A percentile compares a stretch with the other conserved stretches of the same genome.
These are phyloP conservation scores for Alviniconcha marisindica DNA, from an alignment of 1,140 invertebrate species.

Conservation along the genomic window DNA sequence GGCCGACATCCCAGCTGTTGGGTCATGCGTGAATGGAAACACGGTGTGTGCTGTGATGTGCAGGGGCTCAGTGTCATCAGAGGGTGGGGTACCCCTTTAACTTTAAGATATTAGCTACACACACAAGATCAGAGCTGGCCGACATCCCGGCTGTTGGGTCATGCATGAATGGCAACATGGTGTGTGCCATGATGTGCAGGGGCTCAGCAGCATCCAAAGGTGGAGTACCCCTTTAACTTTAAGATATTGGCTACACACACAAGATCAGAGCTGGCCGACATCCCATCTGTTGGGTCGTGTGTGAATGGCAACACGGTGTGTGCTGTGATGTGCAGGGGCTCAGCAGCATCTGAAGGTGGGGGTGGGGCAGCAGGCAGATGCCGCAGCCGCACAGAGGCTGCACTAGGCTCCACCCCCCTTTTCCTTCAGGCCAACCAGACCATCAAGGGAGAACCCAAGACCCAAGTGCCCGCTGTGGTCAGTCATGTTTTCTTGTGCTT, in stretches of 20 bases:
- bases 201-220: background rate
- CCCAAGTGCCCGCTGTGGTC: background rate
- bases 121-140: no score
- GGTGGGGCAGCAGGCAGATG: slow-evolving; percentile 41
- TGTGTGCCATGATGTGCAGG: background rate
- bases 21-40: no score
- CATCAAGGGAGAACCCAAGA: slow-evolving; percentile 29
- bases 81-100: no score
- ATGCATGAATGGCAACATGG: background rate
- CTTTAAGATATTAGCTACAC: no score
- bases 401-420: slow-evolving; percentile 57
- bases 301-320: background rate
- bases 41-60: no score
- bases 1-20: no score
- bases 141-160: no score
- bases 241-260: no score
- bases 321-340: background rate
- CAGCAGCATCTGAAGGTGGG: background rate
- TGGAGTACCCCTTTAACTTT: no score
- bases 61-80: no score
- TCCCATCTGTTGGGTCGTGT: no score
- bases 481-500: background rate
- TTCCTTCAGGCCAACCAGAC: slow-evolving; percentile 58
- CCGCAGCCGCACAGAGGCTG: slow-evolving; percentile 52
- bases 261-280: no score